phyloP scores from a whole-genome alignment of 1,140 invertebrate genomes.

The Harlomillsia oculata region DNA sequence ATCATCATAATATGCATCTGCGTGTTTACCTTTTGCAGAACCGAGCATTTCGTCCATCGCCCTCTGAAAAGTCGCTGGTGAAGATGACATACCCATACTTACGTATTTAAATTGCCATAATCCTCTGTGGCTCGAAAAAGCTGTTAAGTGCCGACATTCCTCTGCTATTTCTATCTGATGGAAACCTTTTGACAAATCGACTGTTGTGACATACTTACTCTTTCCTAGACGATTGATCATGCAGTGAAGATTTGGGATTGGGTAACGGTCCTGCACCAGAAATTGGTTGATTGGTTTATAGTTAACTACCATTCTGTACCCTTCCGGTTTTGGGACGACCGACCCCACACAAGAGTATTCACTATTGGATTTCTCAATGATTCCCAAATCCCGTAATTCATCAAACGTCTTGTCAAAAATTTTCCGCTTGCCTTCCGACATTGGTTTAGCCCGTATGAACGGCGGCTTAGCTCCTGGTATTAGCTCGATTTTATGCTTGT shows the following conservation, averaged over 20 bases:
- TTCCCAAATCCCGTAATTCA: not conserved
- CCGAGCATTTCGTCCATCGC: slow-evolving; percentile 39
- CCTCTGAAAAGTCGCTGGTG: slow-evolving; percentile 35
- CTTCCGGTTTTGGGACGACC: not conserved
- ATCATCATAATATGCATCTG: slow-evolving; percentile 43
- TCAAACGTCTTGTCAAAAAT: not conserved
- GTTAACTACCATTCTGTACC: not conserved
- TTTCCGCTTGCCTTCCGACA: slow-evolving; percentile 22
- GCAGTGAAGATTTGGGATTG: not conserved
- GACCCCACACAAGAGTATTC: not conserved
- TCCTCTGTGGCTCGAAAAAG: slow-evolving; percentile 39
- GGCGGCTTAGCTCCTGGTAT: slow-evolving; percentile 24
- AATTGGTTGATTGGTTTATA: not conserved
- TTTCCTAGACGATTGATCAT: not conserved
- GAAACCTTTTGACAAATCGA: not conserved
- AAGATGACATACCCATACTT: slow-evolving; percentile 35
- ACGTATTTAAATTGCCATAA: slow-evolving; percentile 39
- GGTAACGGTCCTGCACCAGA: not conserved
- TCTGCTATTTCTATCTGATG: not conserved
- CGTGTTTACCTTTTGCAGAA: slow-evolving; percentile 36
- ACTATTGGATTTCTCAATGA: not conserved
- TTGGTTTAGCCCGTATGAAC: slow-evolving; percentile 33
- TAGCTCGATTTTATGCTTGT: not conserved
- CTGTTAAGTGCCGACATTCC: slow-evolving; percentile 45
- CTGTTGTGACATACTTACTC: not conserved